phyloP scores from a whole-genome alignment of 2,113 vertebrate genomes.

The Dicerorhinus sumatrensis region DNA sequence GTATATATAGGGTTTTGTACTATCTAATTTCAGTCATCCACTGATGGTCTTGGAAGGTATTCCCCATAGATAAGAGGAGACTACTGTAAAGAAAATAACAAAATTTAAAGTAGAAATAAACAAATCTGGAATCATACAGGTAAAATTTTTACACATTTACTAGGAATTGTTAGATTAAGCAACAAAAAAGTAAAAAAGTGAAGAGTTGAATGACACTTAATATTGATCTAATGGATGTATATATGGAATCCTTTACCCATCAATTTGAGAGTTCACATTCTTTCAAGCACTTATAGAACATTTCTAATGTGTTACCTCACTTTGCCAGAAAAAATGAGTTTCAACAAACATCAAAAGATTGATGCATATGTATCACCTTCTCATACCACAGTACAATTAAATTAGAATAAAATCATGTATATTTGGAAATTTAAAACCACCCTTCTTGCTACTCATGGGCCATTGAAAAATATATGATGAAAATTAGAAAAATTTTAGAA shows the following conservation, averaged over 20 bases:
- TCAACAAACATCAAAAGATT: conserved; percentile 2
- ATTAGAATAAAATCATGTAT: not conserved
- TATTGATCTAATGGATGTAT: not conserved
- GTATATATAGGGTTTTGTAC: no score
- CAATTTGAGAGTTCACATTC: not conserved
- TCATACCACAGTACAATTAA: not conserved
- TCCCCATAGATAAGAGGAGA: no score
- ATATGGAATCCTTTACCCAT: not conserved
- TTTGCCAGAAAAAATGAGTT: not conserved
- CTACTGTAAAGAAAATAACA: not conserved
- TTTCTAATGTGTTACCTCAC: not conserved
- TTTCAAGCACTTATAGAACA: not conserved
- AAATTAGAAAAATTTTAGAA: not conserved
- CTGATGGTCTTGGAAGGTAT: no score
- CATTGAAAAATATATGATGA: not conserved
- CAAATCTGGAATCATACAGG: not conserved
- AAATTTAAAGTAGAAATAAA: not conserved
- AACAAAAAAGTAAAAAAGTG: not conserved
- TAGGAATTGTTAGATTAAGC: not conserved
- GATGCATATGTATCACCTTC: not conserved
- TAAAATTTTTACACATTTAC: not conserved
- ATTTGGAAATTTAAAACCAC: not conserved
- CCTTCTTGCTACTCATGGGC: not conserved
- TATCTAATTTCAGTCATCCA: no score
- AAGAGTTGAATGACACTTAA: conserved; percentile 12